phyloP scores from a whole-genome alignment of 2,797 vertebrate species.

The Hapalemur alaotrensis region DNA sequence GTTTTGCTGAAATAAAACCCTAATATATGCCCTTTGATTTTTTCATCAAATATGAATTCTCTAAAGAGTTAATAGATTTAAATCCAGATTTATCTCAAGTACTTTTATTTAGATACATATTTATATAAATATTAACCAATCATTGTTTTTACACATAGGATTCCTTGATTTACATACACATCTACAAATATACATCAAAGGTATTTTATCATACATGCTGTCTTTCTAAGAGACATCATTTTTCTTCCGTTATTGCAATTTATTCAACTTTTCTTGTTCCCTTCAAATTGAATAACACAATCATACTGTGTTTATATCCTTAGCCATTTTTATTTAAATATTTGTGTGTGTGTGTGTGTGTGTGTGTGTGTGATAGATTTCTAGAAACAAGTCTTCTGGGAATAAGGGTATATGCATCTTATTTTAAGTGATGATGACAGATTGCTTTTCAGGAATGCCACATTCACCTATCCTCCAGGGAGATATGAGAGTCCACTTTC shows the following conservation, averaged over 20 bases:
- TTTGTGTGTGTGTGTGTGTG: background rate
- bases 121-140: background rate
- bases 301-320: background rate
- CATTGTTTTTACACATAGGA: background rate
- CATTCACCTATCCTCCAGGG: background rate
- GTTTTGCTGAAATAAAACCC: background rate
- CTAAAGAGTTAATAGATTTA: background rate
- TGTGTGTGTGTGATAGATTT: background rate
- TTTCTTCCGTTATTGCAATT: background rate
- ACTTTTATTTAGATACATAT: background rate
- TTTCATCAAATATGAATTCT: background rate
- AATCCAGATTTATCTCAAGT: background rate
- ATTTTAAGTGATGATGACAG: background rate
- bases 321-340: background rate
- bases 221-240: background rate
- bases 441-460: background rate
- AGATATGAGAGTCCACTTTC: background rate
- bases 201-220: background rate
- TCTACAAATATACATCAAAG: background rate
- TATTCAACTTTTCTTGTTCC: background rate
- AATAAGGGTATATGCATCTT: background rate
- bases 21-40: background rate
- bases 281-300: background rate
- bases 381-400: background rate
- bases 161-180: background rate